Conservation (phyloP, 2,797 vertebrate genomes). For the Allobates femoralis region DNA sequence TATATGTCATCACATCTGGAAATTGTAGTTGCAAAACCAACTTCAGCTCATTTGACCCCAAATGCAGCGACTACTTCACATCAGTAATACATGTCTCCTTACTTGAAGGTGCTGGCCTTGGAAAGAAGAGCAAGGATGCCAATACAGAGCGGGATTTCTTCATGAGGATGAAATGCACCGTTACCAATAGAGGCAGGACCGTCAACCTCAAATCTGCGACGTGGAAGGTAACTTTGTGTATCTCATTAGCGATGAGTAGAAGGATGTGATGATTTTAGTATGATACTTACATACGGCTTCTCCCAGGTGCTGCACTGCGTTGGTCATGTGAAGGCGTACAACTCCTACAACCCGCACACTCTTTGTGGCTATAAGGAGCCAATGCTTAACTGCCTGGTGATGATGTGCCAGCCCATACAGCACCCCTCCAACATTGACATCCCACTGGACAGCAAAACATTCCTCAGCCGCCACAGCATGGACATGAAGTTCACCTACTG, state of each 20-base stretch:
- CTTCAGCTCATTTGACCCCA: neutral
- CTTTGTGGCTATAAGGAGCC: constrained; percentile 91
- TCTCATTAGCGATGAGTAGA: neutral
- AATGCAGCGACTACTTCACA: neutral
- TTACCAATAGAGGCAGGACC: constrained; percentile 95
- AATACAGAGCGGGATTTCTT: constrained; percentile 94
- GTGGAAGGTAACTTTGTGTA: constrained; percentile 88
- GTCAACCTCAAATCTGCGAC: constrained; percentile 98
- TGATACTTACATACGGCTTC: neutral
- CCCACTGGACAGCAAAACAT: constrained; percentile 94
- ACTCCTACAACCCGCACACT: constrained; percentile 78
- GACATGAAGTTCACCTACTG: constrained; percentile 99
- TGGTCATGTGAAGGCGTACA: constrained; percentile 91
- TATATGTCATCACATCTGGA: neutral
- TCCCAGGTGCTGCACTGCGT: constrained; percentile 94
- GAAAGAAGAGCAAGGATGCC: constrained; percentile 89
- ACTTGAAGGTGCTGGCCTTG: constrained; percentile 79
- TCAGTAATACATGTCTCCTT: neutral
- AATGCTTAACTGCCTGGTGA: constrained; percentile 89
- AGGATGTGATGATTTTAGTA: neutral
- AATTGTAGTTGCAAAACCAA: neutral
- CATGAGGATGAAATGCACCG: constrained; percentile 99
- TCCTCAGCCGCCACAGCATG: constrained; percentile 97
- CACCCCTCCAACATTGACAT: constrained; percentile 96
- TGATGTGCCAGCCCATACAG: constrained; percentile 95